phyloP scores from a whole-genome alignment of 2,113 vertebrate species.

The Dicrurus megarhynchus region DNA sequence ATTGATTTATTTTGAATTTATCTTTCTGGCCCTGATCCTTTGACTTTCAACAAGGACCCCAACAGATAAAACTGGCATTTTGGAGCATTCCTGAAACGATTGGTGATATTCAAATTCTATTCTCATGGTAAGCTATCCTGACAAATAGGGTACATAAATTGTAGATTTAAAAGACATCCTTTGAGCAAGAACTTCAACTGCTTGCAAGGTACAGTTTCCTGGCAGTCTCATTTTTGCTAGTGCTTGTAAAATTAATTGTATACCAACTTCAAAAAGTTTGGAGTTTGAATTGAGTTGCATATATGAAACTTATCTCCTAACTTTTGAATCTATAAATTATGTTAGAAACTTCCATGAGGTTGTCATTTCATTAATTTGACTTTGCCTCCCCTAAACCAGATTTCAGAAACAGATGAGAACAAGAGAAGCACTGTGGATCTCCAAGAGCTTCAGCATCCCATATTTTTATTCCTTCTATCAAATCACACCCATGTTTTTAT shows the following conservation, averaged over 20 bases:
- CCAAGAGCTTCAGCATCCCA: neutral
- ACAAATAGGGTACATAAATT: neutral
- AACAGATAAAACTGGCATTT: neutral
- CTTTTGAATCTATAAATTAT: neutral
- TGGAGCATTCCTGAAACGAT: neutral
- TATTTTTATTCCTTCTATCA: neutral
- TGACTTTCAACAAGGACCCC: neutral
- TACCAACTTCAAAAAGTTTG: neutral
- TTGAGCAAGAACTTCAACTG: neutral
- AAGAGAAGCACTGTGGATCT: neutral
- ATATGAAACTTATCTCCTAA: neutral
- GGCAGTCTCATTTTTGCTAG: neutral
- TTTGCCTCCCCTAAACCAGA: neutral
- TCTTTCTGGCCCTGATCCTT: neutral
- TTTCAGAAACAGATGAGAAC: neutral
- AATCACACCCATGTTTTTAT: neutral
- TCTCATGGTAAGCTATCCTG: neutral
- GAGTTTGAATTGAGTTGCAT: neutral
- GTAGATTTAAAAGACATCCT: neutral
- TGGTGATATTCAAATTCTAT: neutral
- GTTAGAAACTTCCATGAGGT: neutral
- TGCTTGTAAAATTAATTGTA: neutral
- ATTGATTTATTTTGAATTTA: neutral
- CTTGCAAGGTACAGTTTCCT: neutral
- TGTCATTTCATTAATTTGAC: neutral